Percentiles rank a stretch among this genome's conserved stretches.
Evolutionary conservation across 2,888 invertebrate genomes (phyloP).

Genomic region (Ectemnius cavifrons): DNA sequence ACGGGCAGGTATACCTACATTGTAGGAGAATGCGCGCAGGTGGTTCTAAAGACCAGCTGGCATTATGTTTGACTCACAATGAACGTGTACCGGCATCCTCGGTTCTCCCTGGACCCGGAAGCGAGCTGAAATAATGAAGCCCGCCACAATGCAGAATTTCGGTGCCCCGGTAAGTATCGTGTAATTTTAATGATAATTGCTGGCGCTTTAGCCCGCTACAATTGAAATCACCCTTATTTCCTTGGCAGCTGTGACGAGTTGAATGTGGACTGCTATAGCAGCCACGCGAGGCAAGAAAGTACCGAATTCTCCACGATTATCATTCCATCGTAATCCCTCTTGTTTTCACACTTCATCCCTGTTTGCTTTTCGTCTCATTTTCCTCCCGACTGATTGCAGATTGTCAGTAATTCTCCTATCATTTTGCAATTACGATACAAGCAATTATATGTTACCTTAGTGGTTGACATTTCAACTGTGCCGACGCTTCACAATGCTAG

Average conservation of each 20-base stretch:
- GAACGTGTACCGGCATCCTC: slow-evolving; percentile 43
- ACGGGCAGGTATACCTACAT: slow-evolving; percentile 22
- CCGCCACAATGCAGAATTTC: slow-evolving; percentile 71
- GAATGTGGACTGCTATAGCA: background rate
- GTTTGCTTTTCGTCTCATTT: background rate
- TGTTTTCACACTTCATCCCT: slow-evolving; percentile 9
- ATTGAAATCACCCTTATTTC: slow-evolving; percentile 69
- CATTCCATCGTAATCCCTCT: background rate
- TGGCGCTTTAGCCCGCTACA: slow-evolving; percentile 63
- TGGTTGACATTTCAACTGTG: background rate
- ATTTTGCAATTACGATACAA: background rate
- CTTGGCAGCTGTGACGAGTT: slow-evolving; percentile 8
- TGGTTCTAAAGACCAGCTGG: slow-evolving; percentile 52
- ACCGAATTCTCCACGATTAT: slow-evolving; percentile 40
- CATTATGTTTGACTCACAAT: slow-evolving; percentile 60
- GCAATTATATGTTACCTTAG: background rate
- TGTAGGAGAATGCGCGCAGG: slow-evolving; percentile 34
- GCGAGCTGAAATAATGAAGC: slow-evolving; percentile 69
- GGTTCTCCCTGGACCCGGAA: slow-evolving; percentile 19
- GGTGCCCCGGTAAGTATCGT: slow-evolving; percentile 70
- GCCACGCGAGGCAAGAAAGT: background rate
- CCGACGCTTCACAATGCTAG: background rate
- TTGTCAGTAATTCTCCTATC: background rate
- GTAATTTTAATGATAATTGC: slow-evolving; percentile 72
- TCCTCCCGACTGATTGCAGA: background rate